A percentile compares a stretch with the other conserved stretches of the same genome.
phyloP scores from a whole-genome alignment of 2,888 invertebrate genomes.

The Amiota mariae region DNA sequence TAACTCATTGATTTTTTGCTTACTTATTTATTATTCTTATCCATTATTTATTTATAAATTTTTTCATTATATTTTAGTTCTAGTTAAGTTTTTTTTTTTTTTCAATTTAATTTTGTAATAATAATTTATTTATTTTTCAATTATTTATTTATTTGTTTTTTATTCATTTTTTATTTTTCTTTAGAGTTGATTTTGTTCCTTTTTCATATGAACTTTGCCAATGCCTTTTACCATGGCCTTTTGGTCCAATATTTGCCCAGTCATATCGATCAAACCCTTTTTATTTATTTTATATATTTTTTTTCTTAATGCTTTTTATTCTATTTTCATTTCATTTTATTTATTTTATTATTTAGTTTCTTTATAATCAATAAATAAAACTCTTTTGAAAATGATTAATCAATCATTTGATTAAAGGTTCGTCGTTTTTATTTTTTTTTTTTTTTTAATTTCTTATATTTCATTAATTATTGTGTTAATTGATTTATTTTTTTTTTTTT shows the following conservation, averaged over 20 bases:
- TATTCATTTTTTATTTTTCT: background rate
- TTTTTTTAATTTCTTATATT: background rate
- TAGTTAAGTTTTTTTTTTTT: too few relatives aligned
- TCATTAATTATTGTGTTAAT: slow-evolving; percentile 45
- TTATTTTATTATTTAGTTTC: background rate
- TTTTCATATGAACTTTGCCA: too few relatives aligned
- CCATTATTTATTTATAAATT: background rate
- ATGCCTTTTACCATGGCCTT: too few relatives aligned
- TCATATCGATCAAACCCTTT: too few relatives aligned
- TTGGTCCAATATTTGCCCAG: too few relatives aligned
- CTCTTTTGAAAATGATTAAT: background rate
- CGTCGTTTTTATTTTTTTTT: slow-evolving; percentile 8
- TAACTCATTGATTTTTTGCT: too few relatives aligned
- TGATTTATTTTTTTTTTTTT: slow-evolving; percentile 59
- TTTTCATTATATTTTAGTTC: too few relatives aligned
- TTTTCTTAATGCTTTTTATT: background rate
- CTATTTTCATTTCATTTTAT: background rate
- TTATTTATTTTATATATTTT: background rate
- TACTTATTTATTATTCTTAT: background rate
- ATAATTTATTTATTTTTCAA: background rate
- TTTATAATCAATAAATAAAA: too few relatives aligned
- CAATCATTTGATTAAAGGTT: slow-evolving; percentile 2
- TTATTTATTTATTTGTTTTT: background rate
- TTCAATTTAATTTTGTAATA: too few relatives aligned
- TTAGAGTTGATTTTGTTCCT: too few relatives aligned